Conservation (phyloP, 2,797 vertebrate genomes). For the Poeciliopsis turneri region DNA sequence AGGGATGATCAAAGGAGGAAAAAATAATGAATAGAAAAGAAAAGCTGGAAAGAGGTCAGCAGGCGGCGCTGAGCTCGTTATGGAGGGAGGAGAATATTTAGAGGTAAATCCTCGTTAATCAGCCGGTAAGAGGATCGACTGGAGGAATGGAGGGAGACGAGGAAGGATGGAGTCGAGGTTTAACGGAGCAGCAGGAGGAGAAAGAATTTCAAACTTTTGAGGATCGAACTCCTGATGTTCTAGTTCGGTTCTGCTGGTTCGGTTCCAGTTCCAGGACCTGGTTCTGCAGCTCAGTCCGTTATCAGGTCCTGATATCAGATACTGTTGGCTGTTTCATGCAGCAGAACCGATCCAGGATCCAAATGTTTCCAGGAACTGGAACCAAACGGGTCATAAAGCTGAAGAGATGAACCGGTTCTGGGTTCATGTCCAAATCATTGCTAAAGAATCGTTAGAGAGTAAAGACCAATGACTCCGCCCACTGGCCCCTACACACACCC, state of each 20-base stretch:
- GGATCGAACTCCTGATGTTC: too few species aligned
- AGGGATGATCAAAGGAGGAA: not conserved
- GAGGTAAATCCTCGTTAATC: slow-evolving; percentile 78
- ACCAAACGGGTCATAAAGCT: too few species aligned
- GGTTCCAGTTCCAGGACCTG: not conserved
- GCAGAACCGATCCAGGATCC: not conserved
- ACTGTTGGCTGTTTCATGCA: not conserved
- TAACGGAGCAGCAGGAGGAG: not conserved
- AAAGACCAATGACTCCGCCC: too few species aligned
- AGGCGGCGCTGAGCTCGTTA: slow-evolving; percentile 55
- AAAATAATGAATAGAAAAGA: not conserved
- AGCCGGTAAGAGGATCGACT: slow-evolving; percentile 76
- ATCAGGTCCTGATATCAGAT: not conserved
- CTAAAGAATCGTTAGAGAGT: too few species aligned
- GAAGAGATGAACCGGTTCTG: too few species aligned
- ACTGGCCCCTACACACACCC: too few species aligned
- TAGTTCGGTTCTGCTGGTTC: not conserved
- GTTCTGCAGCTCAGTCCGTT: too few species aligned
- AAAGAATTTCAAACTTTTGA: not conserved
- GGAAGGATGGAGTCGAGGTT: not conserved
- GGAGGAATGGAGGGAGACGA: not conserved
- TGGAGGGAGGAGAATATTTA: slow-evolving; percentile 67
- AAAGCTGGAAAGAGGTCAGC: slow-evolving; percentile 21
- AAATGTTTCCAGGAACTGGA: not conserved
- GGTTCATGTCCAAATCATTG: too few species aligned